Percentiles rank a stretch among this genome's conserved stretches.
These are phyloP conservation scores for Florisuga fusca DNA, from an alignment of 2,797 vertebrate genomes.

Conservation along the genomic window DNA sequence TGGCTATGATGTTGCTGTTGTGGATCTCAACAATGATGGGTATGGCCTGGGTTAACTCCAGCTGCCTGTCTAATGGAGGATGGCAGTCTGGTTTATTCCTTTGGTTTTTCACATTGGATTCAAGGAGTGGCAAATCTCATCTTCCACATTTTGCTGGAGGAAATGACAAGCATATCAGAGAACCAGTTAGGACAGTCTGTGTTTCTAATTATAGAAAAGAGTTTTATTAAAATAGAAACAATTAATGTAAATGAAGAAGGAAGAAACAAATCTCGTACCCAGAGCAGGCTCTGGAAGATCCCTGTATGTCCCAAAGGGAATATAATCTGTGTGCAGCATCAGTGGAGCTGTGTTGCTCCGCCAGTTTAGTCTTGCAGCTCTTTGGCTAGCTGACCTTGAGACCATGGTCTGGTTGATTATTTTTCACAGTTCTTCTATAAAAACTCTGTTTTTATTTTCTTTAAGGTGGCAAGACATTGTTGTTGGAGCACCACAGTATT, in stretches of 20 bases:
- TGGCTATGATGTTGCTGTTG: conserved; percentile 94
- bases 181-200: background rate
- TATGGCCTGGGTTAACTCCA: conserved; percentile 66
- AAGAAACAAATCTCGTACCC: background rate
- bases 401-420: background rate
- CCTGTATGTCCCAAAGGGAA: background rate
- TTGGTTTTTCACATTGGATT: background rate
- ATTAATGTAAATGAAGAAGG: background rate
- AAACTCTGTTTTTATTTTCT: background rate
- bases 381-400: background rate
- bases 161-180: background rate
- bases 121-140: background rate
- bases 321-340: background rate
- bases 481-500: conserved; percentile 96
- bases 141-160: background rate
- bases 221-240: background rate
- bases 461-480: conserved; percentile 95
- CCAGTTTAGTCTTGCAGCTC: background rate
- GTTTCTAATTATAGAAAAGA: background rate
- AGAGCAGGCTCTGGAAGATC: background rate
- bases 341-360: background rate
- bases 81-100: background rate
- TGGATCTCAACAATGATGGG: conserved; percentile 94
- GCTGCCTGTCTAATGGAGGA: background rate
- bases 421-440: background rate